A percentile compares a stretch with the other conserved stretches of the same genome.
phyloP scores from a whole-genome alignment of 2,113 vertebrate genomes.

The Sander lucioperca region DNA sequence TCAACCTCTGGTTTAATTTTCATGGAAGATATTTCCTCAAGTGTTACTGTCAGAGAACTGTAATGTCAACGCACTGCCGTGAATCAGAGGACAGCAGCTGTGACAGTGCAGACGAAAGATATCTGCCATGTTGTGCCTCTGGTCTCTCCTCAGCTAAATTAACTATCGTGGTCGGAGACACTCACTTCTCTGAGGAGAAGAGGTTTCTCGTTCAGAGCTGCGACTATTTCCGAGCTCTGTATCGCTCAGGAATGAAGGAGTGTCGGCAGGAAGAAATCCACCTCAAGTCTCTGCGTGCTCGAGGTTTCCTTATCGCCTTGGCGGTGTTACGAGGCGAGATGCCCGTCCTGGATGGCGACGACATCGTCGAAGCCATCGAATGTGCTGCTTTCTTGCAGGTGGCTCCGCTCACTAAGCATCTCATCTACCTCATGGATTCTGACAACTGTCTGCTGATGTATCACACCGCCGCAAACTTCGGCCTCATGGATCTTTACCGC shows the following conservation, averaged over 20 bases:
- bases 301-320: slow-evolving; percentile 86
- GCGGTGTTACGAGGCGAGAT: slow-evolving; percentile 83
- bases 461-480: slow-evolving; percentile 88
- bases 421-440: slow-evolving; percentile 85
- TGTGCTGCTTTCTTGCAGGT: slow-evolving; percentile 88
- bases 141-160: slow-evolving; percentile 47
- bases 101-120: not conserved
- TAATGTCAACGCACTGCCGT: slow-evolving; percentile 34
- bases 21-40: not conserved
- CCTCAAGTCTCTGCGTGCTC: slow-evolving; percentile 81
- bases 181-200: slow-evolving; percentile 86
- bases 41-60: not conserved
- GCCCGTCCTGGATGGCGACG: slow-evolving; percentile 84
- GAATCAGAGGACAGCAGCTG: slow-evolving; percentile 35
- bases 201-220: slow-evolving; percentile 85
- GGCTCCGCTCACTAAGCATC: slow-evolving; percentile 82
- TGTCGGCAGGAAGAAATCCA: slow-evolving; percentile 87
- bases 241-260: slow-evolving; percentile 93
- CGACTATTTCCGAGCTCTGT: slow-evolving; percentile 92
- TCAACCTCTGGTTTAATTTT: not conserved
- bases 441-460: slow-evolving; percentile 91
- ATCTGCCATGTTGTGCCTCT: not conserved
- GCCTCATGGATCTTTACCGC: slow-evolving; percentile 87
- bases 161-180: slow-evolving; percentile 84
- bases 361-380: slow-evolving; percentile 81